A percentile compares a stretch with the other conserved stretches of the same genome.
These are phyloP conservation scores for Drosophila mojavensis DNA, from an alignment of 1,140 invertebrate species.

Conservation along the genomic window DNA sequence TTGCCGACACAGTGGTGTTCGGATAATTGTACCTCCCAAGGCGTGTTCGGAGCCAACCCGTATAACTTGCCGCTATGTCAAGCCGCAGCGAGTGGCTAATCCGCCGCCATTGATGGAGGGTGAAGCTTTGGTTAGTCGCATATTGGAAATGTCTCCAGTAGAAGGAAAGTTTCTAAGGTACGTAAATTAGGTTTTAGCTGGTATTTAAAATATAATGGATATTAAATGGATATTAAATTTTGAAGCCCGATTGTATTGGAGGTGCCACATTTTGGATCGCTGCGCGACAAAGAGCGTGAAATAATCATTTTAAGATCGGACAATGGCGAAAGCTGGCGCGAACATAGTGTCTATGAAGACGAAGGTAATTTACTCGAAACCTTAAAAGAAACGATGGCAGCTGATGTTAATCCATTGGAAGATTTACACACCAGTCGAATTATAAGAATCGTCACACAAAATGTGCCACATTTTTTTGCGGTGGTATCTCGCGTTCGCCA, in stretches of 20 bases:
- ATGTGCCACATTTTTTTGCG: slow-evolving; percentile 99
- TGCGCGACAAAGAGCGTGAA: slow-evolving; percentile 97
- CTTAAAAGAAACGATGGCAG: slow-evolving; percentile 93
- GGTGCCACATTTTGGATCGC: slow-evolving; percentile 98
- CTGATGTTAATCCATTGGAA: slow-evolving; percentile 94
- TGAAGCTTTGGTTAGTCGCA: slow-evolving; percentile 97
- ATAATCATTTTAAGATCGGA: slow-evolving; percentile 98
- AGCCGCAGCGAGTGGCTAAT: slow-evolving; percentile 96
- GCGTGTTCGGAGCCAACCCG: slow-evolving; percentile 97
- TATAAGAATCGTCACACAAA: slow-evolving; percentile 97
- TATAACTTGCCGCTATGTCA: slow-evolving; percentile 92
- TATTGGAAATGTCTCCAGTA: slow-evolving; percentile 98
- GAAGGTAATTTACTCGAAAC: slow-evolving; percentile 96
- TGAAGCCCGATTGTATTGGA: slow-evolving; percentile 96
- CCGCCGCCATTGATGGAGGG: slow-evolving; percentile 99
- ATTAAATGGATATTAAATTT: background rate
- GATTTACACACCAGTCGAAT: slow-evolving; percentile 93
- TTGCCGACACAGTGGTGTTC: slow-evolving; percentile 97
- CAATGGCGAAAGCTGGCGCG: slow-evolving; percentile 99
- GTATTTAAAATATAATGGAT: background rate
- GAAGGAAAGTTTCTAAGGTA: slow-evolving; percentile 97
- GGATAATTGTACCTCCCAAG: slow-evolving; percentile 98
- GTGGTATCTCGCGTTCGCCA: slow-evolving; percentile 98
- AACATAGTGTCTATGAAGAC: slow-evolving; percentile 97
- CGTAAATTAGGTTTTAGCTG: background rate